Percentiles rank a stretch among this genome's conserved stretches.
Evolutionary conservation across 2,888 invertebrate species (phyloP).

Genomic region (Cryptocephalus moraei): DNA sequence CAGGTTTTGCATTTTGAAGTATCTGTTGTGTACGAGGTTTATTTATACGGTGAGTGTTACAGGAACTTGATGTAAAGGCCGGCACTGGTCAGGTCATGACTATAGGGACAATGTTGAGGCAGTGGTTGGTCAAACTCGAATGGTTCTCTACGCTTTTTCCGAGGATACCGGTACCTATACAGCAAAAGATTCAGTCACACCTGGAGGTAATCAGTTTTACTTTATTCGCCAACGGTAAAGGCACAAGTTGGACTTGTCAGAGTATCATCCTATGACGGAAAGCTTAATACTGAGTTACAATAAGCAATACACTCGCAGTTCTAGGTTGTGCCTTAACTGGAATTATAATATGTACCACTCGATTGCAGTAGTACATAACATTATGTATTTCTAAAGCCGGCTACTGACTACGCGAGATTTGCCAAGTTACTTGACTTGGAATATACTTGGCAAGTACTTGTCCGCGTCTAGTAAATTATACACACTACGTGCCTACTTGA

Average conservation of each 20-base stretch:
- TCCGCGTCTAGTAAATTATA: too few species aligned
- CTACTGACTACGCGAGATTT: too few species aligned
- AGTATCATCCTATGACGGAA: too few species aligned
- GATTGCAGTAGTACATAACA: neutral
- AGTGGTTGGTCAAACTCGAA: constrained; percentile 90
- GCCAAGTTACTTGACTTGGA: too few species aligned
- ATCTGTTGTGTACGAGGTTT: neutral
- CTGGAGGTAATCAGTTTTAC: constrained; percentile 39
- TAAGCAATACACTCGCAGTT: neutral
- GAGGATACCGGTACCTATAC: constrained; percentile 95
- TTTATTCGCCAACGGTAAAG: neutral
- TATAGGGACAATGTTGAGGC: constrained; percentile 85
- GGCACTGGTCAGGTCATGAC: constrained; percentile 91
- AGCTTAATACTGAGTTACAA: neutral
- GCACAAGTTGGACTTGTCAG: too few species aligned
- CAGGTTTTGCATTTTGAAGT: neutral
- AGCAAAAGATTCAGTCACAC: constrained; percentile 78
- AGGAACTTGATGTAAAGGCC: constrained; percentile 94
- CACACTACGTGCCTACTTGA: too few species aligned
- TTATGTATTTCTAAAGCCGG: too few species aligned
- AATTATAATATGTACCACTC: neutral
- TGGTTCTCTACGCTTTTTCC: constrained; percentile 99
- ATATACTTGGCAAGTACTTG: too few species aligned
- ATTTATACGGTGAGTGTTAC: constrained; percentile 19
- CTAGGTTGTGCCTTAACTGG: neutral